phyloP scores from a whole-genome alignment of 2,797 vertebrate species.

The Schizothorax lantsangensis region DNA sequence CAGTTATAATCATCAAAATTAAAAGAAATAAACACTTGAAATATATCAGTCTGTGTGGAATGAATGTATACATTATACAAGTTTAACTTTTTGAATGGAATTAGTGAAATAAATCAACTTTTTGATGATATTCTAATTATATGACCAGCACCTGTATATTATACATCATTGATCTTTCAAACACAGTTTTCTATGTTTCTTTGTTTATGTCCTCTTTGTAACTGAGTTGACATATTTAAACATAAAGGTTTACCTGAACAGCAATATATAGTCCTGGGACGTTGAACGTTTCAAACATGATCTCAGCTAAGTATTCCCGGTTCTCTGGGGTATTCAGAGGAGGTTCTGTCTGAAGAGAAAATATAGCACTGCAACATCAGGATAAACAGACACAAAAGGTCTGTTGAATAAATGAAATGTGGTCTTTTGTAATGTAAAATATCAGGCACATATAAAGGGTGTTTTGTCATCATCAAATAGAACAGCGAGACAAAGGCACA shows the following conservation, averaged over 20 bases:
- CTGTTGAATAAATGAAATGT: constrained; percentile 20
- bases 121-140: no score
- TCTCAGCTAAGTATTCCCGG: constrained; percentile 93
- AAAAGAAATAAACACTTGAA: no score
- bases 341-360: constrained; percentile 86
- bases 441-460: not conserved
- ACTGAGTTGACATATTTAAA: not conserved
- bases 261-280: constrained; percentile 86
- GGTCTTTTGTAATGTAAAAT: constrained; percentile 12
- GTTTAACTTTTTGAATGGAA: no score
- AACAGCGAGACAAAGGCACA: constrained; percentile 9
- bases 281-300: constrained; percentile 94
- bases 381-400: constrained; percentile 19
- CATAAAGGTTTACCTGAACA: constrained; percentile 78
- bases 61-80: no score
- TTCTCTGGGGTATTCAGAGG: constrained; percentile 94
- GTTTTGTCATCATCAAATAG: constrained; percentile 15
- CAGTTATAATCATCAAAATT: no score
- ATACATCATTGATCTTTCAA: not conserved
- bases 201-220: not conserved
- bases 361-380: not conserved
- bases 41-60: no score
- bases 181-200: not conserved
- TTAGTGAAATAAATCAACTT: no score
- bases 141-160: no score